Evolutionary conservation across 2,888 invertebrate genomes (phyloP).

Genomic region (Ectropis crepuscularia): DNA sequence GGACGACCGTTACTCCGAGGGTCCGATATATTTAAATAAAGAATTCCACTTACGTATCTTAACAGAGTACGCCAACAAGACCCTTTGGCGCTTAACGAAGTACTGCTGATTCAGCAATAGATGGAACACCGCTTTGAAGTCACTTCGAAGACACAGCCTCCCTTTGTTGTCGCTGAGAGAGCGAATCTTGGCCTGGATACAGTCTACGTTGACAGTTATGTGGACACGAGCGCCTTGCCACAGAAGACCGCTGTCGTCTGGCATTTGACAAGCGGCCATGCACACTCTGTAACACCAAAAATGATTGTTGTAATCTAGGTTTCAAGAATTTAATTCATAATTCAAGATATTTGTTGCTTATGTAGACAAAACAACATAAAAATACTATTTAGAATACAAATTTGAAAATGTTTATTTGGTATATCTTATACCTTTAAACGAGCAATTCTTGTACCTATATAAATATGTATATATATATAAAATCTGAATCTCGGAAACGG

Average conservation of each 20-base stretch:
- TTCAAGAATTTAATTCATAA: too few species aligned
- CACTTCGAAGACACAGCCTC: conserved; percentile 59
- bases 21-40: too few species aligned
- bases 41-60: conserved; percentile 62
- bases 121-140: conserved; percentile 55
- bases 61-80: conserved; percentile 53
- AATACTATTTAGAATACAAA: too few species aligned
- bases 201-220: conserved; percentile 43
- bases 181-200: conserved; percentile 50
- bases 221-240: conserved; percentile 62
- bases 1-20: too few species aligned
- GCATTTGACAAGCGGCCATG: conserved; percentile 71
- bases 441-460: too few species aligned
- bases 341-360: too few species aligned
- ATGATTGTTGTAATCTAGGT: too few species aligned
- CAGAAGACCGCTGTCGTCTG: conserved; percentile 54
- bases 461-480: too few species aligned
- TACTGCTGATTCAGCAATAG: conserved; percentile 54
- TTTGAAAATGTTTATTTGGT: too few species aligned
- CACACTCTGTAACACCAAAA: conserved; percentile 64
- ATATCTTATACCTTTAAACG: too few species aligned
- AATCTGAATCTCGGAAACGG: too few species aligned
- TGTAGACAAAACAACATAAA: too few species aligned
- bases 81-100: conserved; percentile 53
- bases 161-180: conserved; percentile 39